Evolutionary conservation across 2,113 vertebrate species (phyloP).

Genomic region (Todiramphus saurophagus): DNA sequence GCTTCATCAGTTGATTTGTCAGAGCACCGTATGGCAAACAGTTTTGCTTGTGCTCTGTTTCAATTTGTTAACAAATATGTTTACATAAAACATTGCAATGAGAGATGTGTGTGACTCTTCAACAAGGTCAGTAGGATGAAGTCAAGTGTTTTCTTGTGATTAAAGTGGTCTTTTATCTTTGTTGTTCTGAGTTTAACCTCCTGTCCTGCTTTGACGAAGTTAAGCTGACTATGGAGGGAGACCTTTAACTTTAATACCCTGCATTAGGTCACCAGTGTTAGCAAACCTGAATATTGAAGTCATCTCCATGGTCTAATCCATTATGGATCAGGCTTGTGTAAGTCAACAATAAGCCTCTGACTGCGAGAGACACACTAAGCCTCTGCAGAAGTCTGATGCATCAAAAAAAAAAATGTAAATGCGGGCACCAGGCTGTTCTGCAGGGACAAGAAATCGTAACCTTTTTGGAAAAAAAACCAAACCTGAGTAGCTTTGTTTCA

Average conservation of each 20-base stretch:
- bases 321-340: neutral
- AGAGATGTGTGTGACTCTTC: neutral
- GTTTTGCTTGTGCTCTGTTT: neutral
- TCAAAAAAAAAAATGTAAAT: neutral
- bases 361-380: neutral
- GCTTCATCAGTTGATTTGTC: conserved; percentile 19
- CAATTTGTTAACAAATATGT: neutral
- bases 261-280: neutral
- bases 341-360: neutral
- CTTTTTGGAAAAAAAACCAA: neutral
- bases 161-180: neutral
- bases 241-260: neutral
- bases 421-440: neutral
- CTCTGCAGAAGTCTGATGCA: neutral
- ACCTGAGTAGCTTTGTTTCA: neutral
- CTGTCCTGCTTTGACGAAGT: neutral
- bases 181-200: neutral
- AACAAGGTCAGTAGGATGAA: neutral
- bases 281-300: neutral
- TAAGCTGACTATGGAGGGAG: neutral
- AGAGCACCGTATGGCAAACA: neutral
- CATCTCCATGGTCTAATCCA: neutral
- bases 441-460: neutral
- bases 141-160: neutral
- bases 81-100: neutral